A percentile compares a stretch with the other conserved stretches of the same genome.
phyloP scores from a whole-genome alignment of 2,888 invertebrate genomes.

The Mythimna albipuncta region DNA sequence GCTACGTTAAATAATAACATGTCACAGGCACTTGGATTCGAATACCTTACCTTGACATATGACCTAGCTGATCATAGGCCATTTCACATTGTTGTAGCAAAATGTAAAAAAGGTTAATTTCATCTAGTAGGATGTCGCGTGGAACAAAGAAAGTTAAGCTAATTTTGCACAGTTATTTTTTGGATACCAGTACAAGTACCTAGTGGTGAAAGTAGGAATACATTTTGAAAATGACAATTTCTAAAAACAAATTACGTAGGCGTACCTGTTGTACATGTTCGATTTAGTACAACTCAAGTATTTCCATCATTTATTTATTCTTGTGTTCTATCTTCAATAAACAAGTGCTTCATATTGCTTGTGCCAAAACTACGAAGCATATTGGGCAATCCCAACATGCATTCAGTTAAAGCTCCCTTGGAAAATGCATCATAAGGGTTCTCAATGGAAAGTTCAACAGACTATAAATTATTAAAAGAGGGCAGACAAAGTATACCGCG shows the following conservation, averaged over 20 bases:
- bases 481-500: constrained; percentile 7
- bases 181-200: background rate
- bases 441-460: background rate
- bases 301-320: too few relatives aligned
- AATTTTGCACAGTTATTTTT: constrained; percentile 35
- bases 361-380: background rate
- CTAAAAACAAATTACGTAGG: background rate
- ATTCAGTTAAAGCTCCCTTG: background rate
- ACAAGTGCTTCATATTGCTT: background rate
- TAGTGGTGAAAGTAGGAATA: background rate
- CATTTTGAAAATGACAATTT: background rate
- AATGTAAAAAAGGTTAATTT: constrained; percentile 65
- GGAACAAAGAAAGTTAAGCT: constrained; percentile 66
- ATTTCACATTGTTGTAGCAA: constrained; percentile 72
- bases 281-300: background rate
- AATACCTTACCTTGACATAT: constrained; percentile 85
- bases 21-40: constrained; percentile 69
- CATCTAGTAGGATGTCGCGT: constrained; percentile 55
- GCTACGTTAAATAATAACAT: constrained; percentile 77
- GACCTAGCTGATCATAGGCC: constrained; percentile 85
- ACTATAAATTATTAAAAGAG: constrained; percentile 11
- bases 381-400: background rate
- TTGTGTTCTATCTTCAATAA: background rate
- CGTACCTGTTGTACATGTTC: background rate
- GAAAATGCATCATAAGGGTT: background rate